phyloP scores from a whole-genome alignment of 1,140 invertebrate species.

The Theocolax elegans region DNA sequence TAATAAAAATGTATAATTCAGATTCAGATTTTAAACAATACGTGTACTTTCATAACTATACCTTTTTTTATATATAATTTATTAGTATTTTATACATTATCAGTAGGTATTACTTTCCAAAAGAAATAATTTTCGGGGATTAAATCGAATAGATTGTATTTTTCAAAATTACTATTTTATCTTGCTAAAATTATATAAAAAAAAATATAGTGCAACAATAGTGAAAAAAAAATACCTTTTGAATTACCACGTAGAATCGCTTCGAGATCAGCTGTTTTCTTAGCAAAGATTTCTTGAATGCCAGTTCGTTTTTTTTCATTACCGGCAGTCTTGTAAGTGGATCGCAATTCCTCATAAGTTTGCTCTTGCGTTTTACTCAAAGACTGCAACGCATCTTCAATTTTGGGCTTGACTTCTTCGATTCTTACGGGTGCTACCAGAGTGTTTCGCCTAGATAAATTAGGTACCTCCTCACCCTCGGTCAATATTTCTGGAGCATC shows the following conservation, averaged over 20 bases:
- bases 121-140: too few species aligned
- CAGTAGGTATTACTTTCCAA: too few species aligned
- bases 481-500: constrained; percentile 20
- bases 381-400: constrained; percentile 24
- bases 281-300: constrained; percentile 38
- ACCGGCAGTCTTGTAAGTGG: constrained; percentile 49
- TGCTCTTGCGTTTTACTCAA: constrained; percentile 42
- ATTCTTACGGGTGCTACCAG: constrained; percentile 57
- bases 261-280: constrained; percentile 29
- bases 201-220: too few species aligned
- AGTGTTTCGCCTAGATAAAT: constrained; percentile 61
- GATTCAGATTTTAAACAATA: too few species aligned
- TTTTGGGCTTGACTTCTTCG: constrained; percentile 56
- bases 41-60: too few species aligned
- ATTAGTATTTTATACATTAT: too few species aligned
- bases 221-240: constrained; percentile 47
- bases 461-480: constrained; percentile 42
- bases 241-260: constrained; percentile 16
- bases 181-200: too few species aligned
- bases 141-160: too few species aligned
- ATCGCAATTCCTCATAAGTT: constrained; percentile 50
- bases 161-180: too few species aligned
- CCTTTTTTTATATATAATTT: too few species aligned
- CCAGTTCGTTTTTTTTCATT: constrained; percentile 26
- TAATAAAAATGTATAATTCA: too few species aligned